A percentile compares a stretch with the other conserved stretches of the same genome.
phyloP scores from a whole-genome alignment of 2,888 invertebrate genomes.

The Protophormia terraenovae region DNA sequence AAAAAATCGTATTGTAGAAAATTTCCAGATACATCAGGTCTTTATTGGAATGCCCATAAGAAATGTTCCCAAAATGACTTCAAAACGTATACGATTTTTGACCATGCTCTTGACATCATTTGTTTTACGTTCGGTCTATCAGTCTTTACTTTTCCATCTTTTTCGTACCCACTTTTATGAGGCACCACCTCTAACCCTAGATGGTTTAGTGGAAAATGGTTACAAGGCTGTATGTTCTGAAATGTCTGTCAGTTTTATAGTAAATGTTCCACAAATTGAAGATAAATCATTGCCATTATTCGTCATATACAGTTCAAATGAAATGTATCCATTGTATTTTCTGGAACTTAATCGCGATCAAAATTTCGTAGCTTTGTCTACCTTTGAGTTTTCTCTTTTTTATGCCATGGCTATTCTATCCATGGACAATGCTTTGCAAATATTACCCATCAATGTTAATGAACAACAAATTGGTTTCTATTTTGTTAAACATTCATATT shows the following conservation, averaged over 20 bases:
- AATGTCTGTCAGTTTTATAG: neutral
- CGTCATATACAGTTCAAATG: conserved; percentile 29
- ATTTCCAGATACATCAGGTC: conserved; percentile 27
- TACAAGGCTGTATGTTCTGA: conserved; percentile 29
- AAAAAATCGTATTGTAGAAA: neutral
- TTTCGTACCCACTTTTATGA: conserved; percentile 47
- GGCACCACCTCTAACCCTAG: conserved; percentile 22
- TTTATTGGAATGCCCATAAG: conserved; percentile 44
- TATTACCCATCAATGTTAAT: conserved; percentile 14
- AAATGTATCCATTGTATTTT: conserved; percentile 41
- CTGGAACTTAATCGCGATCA: neutral
- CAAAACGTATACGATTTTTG: conserved; percentile 19
- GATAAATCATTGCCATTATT: conserved; percentile 18
- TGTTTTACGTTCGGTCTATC: conserved; percentile 58
- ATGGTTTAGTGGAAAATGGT: conserved; percentile 9
- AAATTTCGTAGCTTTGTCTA: conserved; percentile 39
- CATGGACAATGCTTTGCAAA: neutral
- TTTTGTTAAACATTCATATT: conserved; percentile 56
- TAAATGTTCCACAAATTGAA: conserved; percentile 38
- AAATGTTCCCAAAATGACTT: neutral
- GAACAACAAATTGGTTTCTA: conserved; percentile 47
- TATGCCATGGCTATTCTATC: neutral
- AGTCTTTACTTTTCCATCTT: conserved; percentile 55
- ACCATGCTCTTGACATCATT: conserved; percentile 40
- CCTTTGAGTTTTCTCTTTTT: conserved; percentile 4